Evolutionary conservation across 1,140 invertebrate genomes (phyloP).

Genomic region (Neotoxoptera formosana): DNA sequence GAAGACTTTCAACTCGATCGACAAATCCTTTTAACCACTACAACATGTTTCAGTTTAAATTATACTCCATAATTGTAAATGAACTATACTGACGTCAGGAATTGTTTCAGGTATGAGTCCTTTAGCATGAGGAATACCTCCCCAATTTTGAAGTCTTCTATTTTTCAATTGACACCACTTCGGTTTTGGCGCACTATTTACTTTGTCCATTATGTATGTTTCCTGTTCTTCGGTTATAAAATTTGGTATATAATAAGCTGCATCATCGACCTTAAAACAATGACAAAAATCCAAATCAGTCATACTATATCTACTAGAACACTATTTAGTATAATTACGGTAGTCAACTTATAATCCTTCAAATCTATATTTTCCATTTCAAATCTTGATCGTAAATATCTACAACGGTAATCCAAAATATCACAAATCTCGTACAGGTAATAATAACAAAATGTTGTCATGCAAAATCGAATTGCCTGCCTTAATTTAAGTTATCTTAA

Average conservation of each 20-base stretch:
- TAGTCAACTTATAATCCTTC: not conserved
- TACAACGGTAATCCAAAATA: not conserved
- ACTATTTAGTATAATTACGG: not conserved
- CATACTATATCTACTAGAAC: not conserved
- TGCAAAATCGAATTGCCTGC: not conserved
- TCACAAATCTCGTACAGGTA: not conserved
- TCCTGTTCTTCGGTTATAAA: slow-evolving; percentile 89
- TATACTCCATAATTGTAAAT: not conserved
- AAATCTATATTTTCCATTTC: not conserved
- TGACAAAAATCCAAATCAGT: not conserved
- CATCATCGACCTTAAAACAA: slow-evolving; percentile 71
- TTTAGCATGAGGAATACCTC: slow-evolving; percentile 89
- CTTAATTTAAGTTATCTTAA: too few species aligned
- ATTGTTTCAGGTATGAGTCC: slow-evolving; percentile 94
- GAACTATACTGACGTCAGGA: slow-evolving; percentile 68
- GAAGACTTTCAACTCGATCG: slow-evolving; percentile 75
- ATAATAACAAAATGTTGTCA: not conserved
- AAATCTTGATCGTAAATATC: not conserved
- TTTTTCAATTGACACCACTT: slow-evolving; percentile 95
- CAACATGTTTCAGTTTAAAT: not conserved
- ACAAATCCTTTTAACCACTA: slow-evolving; percentile 83
- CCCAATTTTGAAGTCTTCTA: slow-evolving; percentile 94
- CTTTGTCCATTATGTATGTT: slow-evolving; percentile 72
- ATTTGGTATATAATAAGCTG: slow-evolving; percentile 88
- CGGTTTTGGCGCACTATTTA: slow-evolving; percentile 86